Conservation (phyloP, 1,140 invertebrate genomes). For the Caenorhabditis latens region DNA sequence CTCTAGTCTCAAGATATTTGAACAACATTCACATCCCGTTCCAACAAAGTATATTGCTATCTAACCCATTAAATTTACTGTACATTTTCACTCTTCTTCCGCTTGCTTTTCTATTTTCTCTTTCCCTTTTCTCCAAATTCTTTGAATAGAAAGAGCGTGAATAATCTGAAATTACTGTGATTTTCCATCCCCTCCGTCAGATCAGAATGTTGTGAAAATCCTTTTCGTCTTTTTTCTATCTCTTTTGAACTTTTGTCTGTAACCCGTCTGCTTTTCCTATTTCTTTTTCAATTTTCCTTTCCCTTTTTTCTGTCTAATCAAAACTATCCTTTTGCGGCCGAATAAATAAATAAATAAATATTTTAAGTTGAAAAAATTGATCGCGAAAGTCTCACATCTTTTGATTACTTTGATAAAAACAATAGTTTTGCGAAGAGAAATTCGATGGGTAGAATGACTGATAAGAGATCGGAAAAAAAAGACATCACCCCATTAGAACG, state of each 20-base stretch:
- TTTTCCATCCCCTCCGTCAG: conserved; percentile 31
- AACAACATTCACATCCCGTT: background rate
- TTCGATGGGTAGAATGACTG: background rate
- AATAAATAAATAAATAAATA: background rate
- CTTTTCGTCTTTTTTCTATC: background rate
- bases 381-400: background rate
- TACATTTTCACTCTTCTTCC: conserved; percentile 21
- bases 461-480: conserved; percentile 35
- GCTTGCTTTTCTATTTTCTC: background rate
- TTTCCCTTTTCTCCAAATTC: background rate
- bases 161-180: conserved; percentile 43
- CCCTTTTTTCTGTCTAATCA: background rate
- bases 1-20: conserved; percentile 5
- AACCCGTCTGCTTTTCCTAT: background rate
- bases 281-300: background rate
- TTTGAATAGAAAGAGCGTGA: conserved; percentile 14
- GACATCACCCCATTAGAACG: conserved; percentile 1
- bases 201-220: conserved; percentile 44
- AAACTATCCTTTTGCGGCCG: background rate
- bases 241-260: background rate
- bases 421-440: background rate
- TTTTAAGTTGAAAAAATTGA: background rate
- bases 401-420: background rate
- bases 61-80: background rate
- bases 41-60: background rate